Evolutionary conservation across 2,797 vertebrate genomes (phyloP), one percentile per base, ranked within the genome.

Genomic region (Oreochromis grahami): DNA sequence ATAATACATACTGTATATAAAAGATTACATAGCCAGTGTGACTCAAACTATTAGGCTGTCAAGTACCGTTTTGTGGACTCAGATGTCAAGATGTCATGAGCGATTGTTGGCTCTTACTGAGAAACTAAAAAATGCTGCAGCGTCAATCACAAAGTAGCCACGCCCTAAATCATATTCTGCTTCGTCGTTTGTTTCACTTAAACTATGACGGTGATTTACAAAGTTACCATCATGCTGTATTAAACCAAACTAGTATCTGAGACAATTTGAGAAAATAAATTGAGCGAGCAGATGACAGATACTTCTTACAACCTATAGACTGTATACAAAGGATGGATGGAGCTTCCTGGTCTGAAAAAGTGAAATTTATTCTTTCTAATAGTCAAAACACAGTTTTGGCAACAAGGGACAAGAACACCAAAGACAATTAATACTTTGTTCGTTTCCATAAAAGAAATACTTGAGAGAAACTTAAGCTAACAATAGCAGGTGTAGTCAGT

Each of bases 1-100:
- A 26, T 24, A 17, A 43, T 4, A 24, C 38, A 48, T 3, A 1
- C 24, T 24, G 36, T 24, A 43, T 24, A 68, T 21, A 41, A 0
- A 68, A 43, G 0, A 1, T 43, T 41, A 1, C 63, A 24, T 43
- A 0, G 36, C 1, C 2, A 68, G 36, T 24, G 13, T 43, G 36
- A 43, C 2, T 41, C 2, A 0, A 68, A 68, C 12, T 24, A 68
- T 68, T 24, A 68, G 36, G 12, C 12, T 34, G 4, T 24, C 1
- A 60, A 60, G 56, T 65, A 65, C 7, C 1, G 3, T 65, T 65
- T 65, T 65, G 60, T 41, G 12, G 60, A 13, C 13, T 65, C 60
- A 65, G 1, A 0, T 1, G 29, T 58, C 34, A 65, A 41, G 58
- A 38, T 38, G 58, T 38, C 19, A 38, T 38, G 1, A 8, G 13